A percentile compares a stretch with the other conserved stretches of the same genome.
Evolutionary conservation across 2,797 vertebrate species (phyloP).

Genomic region (Channa striata): DNA sequence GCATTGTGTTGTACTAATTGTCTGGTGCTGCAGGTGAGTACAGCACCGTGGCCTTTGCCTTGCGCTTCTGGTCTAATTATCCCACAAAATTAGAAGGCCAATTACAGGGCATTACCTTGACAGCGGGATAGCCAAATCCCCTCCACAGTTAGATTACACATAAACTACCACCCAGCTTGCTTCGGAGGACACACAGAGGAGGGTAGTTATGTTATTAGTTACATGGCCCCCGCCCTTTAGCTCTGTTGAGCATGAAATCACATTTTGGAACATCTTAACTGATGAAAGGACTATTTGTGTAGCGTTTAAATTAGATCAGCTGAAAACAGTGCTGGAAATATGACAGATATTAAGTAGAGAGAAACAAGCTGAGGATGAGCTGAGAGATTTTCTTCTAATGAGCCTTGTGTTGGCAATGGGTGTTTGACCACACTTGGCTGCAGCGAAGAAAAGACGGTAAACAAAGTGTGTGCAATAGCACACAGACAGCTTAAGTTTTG

Average conservation of each 20-base stretch:
- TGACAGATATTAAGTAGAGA: not conserved
- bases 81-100: conserved; percentile 68
- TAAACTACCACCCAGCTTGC: conserved; percentile 30
- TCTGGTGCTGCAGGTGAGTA: conserved; percentile 64
- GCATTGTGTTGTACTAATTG: conserved; percentile 54
- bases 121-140: conserved; percentile 56
- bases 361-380: conserved; percentile 3
- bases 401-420: conserved; percentile 2
- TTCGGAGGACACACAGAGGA: conserved; percentile 35
- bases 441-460: not conserved
- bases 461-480: not conserved
- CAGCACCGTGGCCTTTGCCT: conserved; percentile 57
- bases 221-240: conserved; percentile 18
- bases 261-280: conserved; percentile 27
- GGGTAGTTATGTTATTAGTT: conserved; percentile 24
- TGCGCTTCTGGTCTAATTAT: conserved; percentile 69
- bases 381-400: conserved; percentile 22
- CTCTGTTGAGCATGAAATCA: conserved; percentile 47
- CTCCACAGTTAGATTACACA: conserved; percentile 50
- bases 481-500: not conserved
- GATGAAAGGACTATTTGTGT: conserved; percentile 33
- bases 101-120: conserved; percentile 75
- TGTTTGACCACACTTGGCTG: not conserved
- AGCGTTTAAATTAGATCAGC: conserved; percentile 21
- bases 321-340: conserved; percentile 20